Conservation (phyloP, 1,140 invertebrate species). For the Musca domestica region DNA sequence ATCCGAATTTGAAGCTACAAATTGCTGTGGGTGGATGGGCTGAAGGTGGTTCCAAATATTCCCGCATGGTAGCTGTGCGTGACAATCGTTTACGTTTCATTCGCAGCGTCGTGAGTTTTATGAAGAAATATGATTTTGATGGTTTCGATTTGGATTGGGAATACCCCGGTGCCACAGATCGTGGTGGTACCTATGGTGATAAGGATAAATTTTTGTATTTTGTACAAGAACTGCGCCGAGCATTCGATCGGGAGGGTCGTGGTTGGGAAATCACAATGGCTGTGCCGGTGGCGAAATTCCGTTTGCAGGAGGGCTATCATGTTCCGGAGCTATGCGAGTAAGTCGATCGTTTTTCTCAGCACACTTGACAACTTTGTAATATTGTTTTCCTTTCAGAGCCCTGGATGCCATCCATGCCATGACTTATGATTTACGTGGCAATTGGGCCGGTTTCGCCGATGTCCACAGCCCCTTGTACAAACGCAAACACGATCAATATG, state of each 20-base stretch:
- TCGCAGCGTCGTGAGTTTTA: slow-evolving; percentile 73
- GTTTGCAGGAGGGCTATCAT: slow-evolving; percentile 83
- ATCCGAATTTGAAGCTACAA: slow-evolving; percentile 73
- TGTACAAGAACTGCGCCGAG: slow-evolving; percentile 75
- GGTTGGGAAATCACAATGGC: slow-evolving; percentile 87
- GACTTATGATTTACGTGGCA: slow-evolving; percentile 88
- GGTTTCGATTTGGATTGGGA: slow-evolving; percentile 84
- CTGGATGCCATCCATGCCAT: slow-evolving; percentile 85
- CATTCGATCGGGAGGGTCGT: slow-evolving; percentile 70
- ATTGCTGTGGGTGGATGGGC: slow-evolving; percentile 86
- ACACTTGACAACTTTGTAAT: neutral
- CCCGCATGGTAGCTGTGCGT: slow-evolving; percentile 70
- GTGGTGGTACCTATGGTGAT: slow-evolving; percentile 79
- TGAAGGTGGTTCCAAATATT: slow-evolving; percentile 83
- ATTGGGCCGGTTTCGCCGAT: slow-evolving; percentile 88
- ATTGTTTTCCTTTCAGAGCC: slow-evolving; percentile 52
- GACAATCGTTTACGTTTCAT: slow-evolving; percentile 70
- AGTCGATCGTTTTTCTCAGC: slow-evolving; percentile 42
- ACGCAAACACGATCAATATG: slow-evolving; percentile 80
- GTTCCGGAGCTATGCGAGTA: slow-evolving; percentile 84
- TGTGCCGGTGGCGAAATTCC: slow-evolving; percentile 80
- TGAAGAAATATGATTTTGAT: slow-evolving; percentile 75
- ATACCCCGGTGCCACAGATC: slow-evolving; percentile 80
- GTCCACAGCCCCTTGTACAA: slow-evolving; percentile 82
- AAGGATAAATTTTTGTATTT: slow-evolving; percentile 82